These are phyloP conservation scores for Tromatobia lineatoria DNA, from an alignment of 2,888 invertebrate species.

Conservation along the genomic window DNA sequence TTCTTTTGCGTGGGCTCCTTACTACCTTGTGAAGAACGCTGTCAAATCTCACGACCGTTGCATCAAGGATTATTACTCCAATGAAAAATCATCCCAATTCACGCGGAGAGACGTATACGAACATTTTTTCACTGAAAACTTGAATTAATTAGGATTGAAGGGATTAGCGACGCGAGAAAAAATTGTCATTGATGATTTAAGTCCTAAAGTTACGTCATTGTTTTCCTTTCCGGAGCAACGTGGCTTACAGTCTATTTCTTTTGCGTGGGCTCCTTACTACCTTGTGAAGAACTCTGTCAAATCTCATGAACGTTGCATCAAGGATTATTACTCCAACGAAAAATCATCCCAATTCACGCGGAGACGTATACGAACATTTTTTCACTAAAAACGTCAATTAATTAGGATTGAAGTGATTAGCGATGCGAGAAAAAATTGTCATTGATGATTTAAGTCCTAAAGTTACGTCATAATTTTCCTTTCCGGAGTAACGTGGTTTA, in stretches of 20 bases:
- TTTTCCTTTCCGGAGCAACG: constrained; percentile 64
- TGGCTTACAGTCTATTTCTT: constrained; percentile 40
- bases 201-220: too few species aligned
- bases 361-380: too few species aligned
- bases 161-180: too few species aligned
- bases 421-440: too few species aligned
- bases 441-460: too few species aligned
- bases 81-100: neutral
- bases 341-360: neutral
- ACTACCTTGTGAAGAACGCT: constrained; percentile 18
- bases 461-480: constrained; percentile 53
- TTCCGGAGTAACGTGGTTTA: constrained; percentile 55
- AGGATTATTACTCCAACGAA: neutral
- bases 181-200: too few species aligned
- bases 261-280: constrained; percentile 22
- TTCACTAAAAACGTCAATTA: too few species aligned
- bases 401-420: too few species aligned
- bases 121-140: too few species aligned
- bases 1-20: constrained; percentile 24
- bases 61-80: neutral
- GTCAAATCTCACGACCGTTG: constrained; percentile 11
- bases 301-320: neutral
- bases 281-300: constrained; percentile 9
- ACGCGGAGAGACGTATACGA: too few species aligned
- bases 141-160: too few species aligned